Conservation (phyloP, 2,113 vertebrate genomes). For the Anarhynchus alexandrinus region DNA sequence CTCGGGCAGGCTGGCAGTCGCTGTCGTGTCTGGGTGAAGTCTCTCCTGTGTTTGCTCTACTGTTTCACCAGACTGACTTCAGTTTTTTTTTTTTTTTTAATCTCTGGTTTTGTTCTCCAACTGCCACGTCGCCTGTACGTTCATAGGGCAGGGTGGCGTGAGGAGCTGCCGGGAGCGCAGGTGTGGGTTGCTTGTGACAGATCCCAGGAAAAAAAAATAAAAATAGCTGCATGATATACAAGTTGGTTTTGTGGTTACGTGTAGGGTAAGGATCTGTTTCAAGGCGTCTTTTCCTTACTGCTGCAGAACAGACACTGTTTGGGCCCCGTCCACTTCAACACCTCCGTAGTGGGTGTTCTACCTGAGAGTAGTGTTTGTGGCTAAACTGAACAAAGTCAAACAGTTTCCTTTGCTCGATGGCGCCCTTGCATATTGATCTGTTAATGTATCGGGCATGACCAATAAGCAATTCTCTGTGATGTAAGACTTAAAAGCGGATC, state of each 20-base stretch:
- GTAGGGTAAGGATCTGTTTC: not conserved
- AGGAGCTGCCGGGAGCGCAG: not conserved
- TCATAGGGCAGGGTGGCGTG: not conserved
- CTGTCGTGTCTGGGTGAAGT: not conserved
- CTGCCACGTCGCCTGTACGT: not conserved
- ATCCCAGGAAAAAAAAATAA: not conserved
- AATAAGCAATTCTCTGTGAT: not conserved
- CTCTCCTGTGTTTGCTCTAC: constrained; percentile 57
- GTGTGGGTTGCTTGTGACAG: not conserved
- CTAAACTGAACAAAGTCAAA: not conserved
- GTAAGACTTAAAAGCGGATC: constrained; percentile 4
- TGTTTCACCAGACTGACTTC: not conserved
- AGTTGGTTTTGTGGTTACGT: not conserved
- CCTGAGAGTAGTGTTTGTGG: not conserved
- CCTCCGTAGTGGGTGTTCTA: not conserved
- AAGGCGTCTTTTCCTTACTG: not conserved
- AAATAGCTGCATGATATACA: accelerated
- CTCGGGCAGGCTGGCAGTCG: not conserved
- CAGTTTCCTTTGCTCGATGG: not conserved
- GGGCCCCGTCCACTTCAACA: not conserved
- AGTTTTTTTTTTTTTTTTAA: not conserved
- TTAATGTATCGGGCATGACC: not conserved
- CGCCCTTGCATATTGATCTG: accelerated
- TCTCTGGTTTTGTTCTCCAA: not conserved
- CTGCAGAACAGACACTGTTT: not conserved